Conservation (phyloP, 2,888 invertebrate genomes). For the Atrina japonica region DNA sequence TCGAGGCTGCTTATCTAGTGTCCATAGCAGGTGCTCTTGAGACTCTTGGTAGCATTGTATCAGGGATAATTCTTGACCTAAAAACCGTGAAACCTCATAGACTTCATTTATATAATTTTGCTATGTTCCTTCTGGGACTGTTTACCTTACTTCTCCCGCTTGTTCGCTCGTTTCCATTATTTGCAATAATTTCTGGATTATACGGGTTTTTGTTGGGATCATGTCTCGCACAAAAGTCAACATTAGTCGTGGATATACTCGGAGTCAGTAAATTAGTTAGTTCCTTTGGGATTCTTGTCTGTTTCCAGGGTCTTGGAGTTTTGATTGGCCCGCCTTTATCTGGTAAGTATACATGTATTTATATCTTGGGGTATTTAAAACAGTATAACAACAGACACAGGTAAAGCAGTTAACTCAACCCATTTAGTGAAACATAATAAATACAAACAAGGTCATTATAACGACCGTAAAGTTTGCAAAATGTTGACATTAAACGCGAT, state of each 20-base stretch:
- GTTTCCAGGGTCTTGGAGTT: constrained; percentile 69
- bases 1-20: constrained; percentile 86
- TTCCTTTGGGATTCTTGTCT: constrained; percentile 66
- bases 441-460: too few relatives aligned
- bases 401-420: neutral
- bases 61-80: constrained; percentile 66
- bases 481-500: too few relatives aligned
- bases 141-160: constrained; percentile 57
- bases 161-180: constrained; percentile 47
- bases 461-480: too few relatives aligned
- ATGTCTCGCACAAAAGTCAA: constrained; percentile 66
- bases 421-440: too few relatives aligned
- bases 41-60: constrained; percentile 90
- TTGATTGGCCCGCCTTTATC: constrained; percentile 68
- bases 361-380: too few relatives aligned
- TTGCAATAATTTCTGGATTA: constrained; percentile 52
- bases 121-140: constrained; percentile 56
- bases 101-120: constrained; percentile 54
- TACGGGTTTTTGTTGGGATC: constrained; percentile 66
- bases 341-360: constrained; percentile 51
- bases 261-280: constrained; percentile 66
- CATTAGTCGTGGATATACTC: constrained; percentile 66
- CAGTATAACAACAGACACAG: too few relatives aligned
- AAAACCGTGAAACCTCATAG: constrained; percentile 55
- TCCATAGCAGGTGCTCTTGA: constrained; percentile 94